Evolutionary conservation across 1,140 invertebrate species (phyloP), one percentile per base, ranked within the genome.

Genomic region (Papilio polyxenes): DNA sequence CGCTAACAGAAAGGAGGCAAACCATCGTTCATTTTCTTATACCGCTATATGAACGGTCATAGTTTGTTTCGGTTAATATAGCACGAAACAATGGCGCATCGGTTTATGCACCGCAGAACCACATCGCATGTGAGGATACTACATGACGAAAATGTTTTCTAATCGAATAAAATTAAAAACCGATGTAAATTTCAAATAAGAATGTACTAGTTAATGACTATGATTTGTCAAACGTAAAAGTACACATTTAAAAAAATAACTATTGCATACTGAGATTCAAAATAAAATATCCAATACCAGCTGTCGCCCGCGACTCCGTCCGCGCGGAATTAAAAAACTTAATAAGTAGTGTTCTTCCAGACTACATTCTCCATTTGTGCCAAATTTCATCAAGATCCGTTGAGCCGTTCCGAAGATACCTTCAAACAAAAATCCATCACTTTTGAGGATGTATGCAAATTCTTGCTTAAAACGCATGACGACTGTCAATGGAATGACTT

Each of bases 31-130:
- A 59, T 59, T 11, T 65, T 65, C 20, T 31, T 65, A 37, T 65
- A 65, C 62, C 62, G 62, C 62, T 82, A 69, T 75, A 81, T 82
- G 72, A 83, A 85, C 83, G 85, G 83, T 51, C 75, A 83, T 76
- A 75, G 85, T 89, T 87, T 89, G 89, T 89, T 82, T 88, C 87
- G 82, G 83, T 82, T 86, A 84, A 88, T 89, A 87, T 81, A 86
- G 82, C 86, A 77, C 17, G 74, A 82, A 88, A 91, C 89, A 91
- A 91, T 88, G 83, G 84, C 83, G 89, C 87, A 88, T 87, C 84
- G 86, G 83, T 88, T 89, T 89, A 88, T 86, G 89, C 85, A 83
- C 82, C 85, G 85, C 82, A 80, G 76, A 84, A 81, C 44, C 78
- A 77, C 77, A 83, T 84, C 79, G 44, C 75, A 81, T 82, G 82